Evolutionary conservation across 2,797 vertebrate genomes (phyloP).

Genomic region (Sebastes vulpes): DNA sequence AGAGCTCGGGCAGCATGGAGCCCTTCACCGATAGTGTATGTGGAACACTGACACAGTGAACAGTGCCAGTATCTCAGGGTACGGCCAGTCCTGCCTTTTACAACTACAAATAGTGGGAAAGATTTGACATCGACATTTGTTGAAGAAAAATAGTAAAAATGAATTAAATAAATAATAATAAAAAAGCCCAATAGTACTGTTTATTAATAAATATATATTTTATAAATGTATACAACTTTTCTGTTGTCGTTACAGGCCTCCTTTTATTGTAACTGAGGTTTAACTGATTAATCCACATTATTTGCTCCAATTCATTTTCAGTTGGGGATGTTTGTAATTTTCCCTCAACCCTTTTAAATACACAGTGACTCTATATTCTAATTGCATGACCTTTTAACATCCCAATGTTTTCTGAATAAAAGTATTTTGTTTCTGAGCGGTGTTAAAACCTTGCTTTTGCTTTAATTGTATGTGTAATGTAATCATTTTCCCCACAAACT

Average conservation of each 20-base stretch:
- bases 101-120: not conserved
- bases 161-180: not conserved
- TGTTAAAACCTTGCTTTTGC: not conserved
- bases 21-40: not conserved
- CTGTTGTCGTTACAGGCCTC: not conserved
- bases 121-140: not conserved
- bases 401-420: not conserved
- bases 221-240: not conserved
- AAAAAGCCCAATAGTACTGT: no score
- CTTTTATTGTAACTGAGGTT: not conserved
- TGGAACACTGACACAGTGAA: not conserved
- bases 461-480: not conserved
- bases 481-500: no score
- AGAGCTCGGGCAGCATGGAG: not conserved
- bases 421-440: not conserved
- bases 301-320: conserved; percentile 23
- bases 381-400: not conserved
- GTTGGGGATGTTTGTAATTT: not conserved
- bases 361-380: not conserved
- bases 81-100: not conserved
- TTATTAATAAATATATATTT: not conserved
- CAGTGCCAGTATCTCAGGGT: not conserved
- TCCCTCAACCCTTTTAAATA: not conserved
- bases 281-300: conserved; percentile 21
- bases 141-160: not conserved